Evolutionary conservation across 2,113 vertebrate species (phyloP), one percentile per base, ranked within the genome.

Genomic region (Zeus faber): DNA sequence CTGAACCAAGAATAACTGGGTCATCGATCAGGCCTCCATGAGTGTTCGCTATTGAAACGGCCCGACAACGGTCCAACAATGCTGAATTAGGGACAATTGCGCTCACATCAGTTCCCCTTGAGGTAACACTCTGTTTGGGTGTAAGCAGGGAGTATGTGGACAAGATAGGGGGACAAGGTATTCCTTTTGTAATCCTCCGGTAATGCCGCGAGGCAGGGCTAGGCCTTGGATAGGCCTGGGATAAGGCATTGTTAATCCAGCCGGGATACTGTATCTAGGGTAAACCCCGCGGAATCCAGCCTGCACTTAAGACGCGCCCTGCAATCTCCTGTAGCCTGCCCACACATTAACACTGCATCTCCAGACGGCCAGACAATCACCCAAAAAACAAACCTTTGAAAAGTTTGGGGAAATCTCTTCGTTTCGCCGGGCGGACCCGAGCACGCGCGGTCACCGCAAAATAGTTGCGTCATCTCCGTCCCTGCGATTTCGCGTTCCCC

Each of bases 231-330:
- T 69, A 56, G 74, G 14, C 61, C 18, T 1, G 33, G 63, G 65
- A 58, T 54, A 51, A 65, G 24, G 50, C 58, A 37, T 55, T 56
- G 73, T 65, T 84, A 85, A 85, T 85, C 83, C 74, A 69, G 67
- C 72, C 60, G 52, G 2, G 62, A 66, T 68, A 21, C 62, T 6
- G 63, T 67, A 83, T 82, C 62, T 72, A 49, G 81, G 83, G 58
- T 73, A 81, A 82, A 81, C 59, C 77, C 56, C 56, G 16, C 31
- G 17, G 60, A 65, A 62, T 65, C 62, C 40, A 48, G 23, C 56
- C 13, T 4, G 43, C 51, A 46, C 54, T 67, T 50, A 64, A 64
- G 40, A 72, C 29, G 24, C 46, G 20, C 31, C 31, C 31, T 33
- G 31, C 8, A 11, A 33, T 33, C 8, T 33, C 4, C 27, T 29